Evolutionary conservation across 2,888 invertebrate species (phyloP).

Genomic region (Eupithecia insigniata): DNA sequence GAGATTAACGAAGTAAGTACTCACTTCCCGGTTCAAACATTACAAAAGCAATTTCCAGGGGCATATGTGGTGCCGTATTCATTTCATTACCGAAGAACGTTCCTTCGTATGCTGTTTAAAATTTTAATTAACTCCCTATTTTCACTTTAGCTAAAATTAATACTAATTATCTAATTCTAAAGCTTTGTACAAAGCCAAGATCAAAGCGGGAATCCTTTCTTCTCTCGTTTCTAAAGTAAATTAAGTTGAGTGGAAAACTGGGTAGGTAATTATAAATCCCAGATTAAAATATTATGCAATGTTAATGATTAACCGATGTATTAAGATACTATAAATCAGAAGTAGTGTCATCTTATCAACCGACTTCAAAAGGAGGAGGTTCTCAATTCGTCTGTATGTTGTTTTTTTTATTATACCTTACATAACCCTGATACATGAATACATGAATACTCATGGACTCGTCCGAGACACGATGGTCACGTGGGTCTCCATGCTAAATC

Average conservation of each 20-base stretch:
- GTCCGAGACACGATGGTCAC: too few relatives aligned
- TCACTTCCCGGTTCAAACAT: background rate
- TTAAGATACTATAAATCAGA: background rate
- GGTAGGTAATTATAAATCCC: conserved; percentile 18
- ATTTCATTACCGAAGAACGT: conserved; percentile 30
- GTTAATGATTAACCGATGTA: background rate
- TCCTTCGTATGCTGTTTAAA: conserved; percentile 38
- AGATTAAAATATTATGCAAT: conserved; percentile 2
- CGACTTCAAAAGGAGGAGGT: too few relatives aligned
- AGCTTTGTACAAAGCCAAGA: conserved; percentile 55
- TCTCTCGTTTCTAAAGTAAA: conserved; percentile 58
- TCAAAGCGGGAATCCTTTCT: conserved; percentile 59
- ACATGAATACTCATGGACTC: too few relatives aligned
- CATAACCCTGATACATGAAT: too few relatives aligned
- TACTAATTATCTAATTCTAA: conserved; percentile 62
- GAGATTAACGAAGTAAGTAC: conserved; percentile 2
- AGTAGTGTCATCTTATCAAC: background rate
- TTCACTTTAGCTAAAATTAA: conserved; percentile 55
- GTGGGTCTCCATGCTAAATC: too few relatives aligned
- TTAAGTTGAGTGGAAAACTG: conserved; percentile 55
- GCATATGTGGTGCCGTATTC: conserved; percentile 30
- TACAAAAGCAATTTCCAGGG: conserved; percentile 32
- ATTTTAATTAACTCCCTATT: conserved; percentile 57
- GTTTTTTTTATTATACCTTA: too few relatives aligned
- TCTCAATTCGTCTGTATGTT: too few relatives aligned